Percentiles rank a stretch among this genome's conserved stretches.
phyloP scores from a whole-genome alignment of 2,797 vertebrate species.

The Nyctibius grandis region DNA sequence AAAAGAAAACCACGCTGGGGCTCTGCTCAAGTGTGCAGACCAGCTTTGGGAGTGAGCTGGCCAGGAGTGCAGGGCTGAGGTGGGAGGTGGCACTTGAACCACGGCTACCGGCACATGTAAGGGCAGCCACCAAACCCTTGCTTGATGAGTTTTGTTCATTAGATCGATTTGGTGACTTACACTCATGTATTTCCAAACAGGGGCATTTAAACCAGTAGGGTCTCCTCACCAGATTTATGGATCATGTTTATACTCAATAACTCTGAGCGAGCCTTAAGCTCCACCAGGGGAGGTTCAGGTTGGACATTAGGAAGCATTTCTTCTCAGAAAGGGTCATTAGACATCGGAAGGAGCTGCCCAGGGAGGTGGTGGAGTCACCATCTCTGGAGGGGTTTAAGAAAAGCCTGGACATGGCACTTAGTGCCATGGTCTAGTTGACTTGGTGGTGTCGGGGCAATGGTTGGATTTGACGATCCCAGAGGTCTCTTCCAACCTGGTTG shows the following conservation, averaged over 20 bases:
- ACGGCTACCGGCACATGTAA: rapidly evolving
- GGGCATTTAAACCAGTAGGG: not conserved
- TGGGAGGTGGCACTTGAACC: not conserved
- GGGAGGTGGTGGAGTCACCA: no score
- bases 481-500: no score
- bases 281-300: no score
- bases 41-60: not conserved
- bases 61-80: not conserved
- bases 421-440: no score
- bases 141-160: not conserved
- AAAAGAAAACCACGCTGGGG: not conserved
- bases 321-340: no score
- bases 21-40: not conserved
- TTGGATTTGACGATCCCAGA: no score
- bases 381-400: no score
- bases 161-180: not conserved
- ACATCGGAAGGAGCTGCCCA: no score
- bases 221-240: not conserved
- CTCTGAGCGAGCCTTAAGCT: no score
- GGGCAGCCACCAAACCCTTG: not conserved
- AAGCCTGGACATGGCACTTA: no score
- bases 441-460: no score
- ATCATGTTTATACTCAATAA: not conserved
- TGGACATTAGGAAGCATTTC: no score
- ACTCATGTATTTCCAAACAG: not conserved